These are phyloP conservation scores for Mystacornis crossleyi DNA, from an alignment of 2,113 vertebrate species.

Conservation along the genomic window DNA sequence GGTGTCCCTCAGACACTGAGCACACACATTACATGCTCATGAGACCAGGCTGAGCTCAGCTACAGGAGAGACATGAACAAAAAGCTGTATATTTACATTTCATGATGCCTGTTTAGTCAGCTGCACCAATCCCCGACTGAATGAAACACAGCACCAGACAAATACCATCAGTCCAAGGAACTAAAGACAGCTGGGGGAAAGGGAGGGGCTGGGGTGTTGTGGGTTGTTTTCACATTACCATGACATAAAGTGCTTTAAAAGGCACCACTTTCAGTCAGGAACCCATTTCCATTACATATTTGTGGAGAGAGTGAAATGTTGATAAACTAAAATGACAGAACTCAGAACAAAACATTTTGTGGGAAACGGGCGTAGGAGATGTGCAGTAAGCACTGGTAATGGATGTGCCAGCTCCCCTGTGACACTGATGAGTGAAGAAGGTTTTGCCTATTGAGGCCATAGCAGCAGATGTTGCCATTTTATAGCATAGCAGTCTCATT, in stretches of 20 bases:
- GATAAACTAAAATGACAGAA: background rate
- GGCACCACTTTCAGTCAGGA: background rate
- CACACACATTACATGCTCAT: rapidly evolving
- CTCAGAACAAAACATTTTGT: background rate
- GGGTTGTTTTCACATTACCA: background rate
- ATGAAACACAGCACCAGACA: background rate
- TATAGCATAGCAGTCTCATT: background rate
- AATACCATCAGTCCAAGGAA: background rate
- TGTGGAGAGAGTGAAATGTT: background rate
- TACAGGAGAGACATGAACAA: background rate
- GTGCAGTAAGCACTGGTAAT: background rate
- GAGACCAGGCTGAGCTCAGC: background rate
- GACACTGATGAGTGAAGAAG: background rate
- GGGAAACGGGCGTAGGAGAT: rapidly evolving
- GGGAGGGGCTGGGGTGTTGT: background rate
- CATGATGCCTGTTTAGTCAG: background rate
- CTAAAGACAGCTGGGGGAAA: background rate
- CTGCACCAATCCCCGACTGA: background rate
- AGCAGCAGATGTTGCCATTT: background rate
- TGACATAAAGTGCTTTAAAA: background rate
- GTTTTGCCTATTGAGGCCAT: background rate
- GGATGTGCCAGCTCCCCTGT: background rate
- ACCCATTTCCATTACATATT: background rate
- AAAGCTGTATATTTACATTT: background rate
- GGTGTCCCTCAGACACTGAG: background rate